phyloP scores from a whole-genome alignment of 2,113 vertebrate genomes.

The pig (Sus scrofa) region DNA sequence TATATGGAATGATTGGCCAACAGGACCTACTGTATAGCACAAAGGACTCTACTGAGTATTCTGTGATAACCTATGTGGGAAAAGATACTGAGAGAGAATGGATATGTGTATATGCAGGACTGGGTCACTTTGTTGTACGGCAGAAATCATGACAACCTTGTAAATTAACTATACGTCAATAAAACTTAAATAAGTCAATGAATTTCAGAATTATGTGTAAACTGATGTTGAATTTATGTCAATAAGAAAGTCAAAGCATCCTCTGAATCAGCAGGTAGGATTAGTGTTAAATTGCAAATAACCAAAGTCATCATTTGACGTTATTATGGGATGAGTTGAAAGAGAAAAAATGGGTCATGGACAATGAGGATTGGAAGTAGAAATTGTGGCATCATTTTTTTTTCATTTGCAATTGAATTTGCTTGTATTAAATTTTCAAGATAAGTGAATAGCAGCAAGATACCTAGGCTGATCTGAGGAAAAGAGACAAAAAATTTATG shows the following conservation, averaged over 20 bases:
- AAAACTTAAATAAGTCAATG: background rate
- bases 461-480: background rate
- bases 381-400: background rate
- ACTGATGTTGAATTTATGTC: background rate
- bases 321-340: background rate
- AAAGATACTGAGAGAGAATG: no score
- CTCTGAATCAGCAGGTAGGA: background rate
- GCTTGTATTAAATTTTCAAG: slow-evolving; percentile 1
- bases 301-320: background rate
- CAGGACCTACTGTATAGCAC: no score
- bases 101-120: no score
- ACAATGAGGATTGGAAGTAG: slow-evolving; percentile 17
- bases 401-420: slow-evolving; percentile 13
- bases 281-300: background rate
- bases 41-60: no score
- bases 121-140: no score
- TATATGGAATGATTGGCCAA: no score
- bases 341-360: background rate
- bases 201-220: background rate
- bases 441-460: slow-evolving; percentile 24
- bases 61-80: no score
- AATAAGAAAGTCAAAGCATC: background rate
- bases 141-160: no score
- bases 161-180: no score
- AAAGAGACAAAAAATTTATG: slow-evolving; percentile 4